These are phyloP conservation scores for Pseudomyrmex gracilis DNA, from an alignment of 1,140 invertebrate species.

Conservation along the genomic window DNA sequence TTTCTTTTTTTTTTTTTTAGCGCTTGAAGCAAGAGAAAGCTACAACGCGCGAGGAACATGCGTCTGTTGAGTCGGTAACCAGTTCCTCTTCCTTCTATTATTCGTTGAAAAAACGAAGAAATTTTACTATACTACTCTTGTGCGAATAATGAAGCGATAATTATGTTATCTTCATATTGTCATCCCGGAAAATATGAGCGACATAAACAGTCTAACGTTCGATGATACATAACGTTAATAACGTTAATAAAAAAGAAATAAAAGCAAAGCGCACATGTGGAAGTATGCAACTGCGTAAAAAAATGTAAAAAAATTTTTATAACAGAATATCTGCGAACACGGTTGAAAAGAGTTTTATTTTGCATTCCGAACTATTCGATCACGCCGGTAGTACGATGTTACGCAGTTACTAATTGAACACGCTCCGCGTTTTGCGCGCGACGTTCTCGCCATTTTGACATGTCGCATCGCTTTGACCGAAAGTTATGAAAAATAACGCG, in stretches of 20 bases:
- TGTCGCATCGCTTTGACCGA: background rate
- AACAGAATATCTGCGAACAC: background rate
- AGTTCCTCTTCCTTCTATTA: constrained; percentile 29
- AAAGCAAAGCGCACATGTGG: no score
- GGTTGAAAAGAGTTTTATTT: constrained; percentile 6
- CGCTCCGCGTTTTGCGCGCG: background rate
- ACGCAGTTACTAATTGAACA: background rate
- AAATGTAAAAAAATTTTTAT: constrained; percentile 20
- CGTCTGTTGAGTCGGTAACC: background rate
- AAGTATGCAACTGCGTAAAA: constrained; percentile 21
- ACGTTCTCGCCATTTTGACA: background rate
- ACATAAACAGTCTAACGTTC: constrained; percentile 30
- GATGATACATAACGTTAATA: constrained; percentile 32
- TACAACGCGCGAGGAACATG: background rate
- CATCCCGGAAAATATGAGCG: background rate
- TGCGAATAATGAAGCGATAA: constrained; percentile 11
- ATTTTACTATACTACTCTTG: constrained; percentile 3
- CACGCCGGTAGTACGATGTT: background rate
- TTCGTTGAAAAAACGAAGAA: background rate
- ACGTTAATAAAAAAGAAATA: no score
- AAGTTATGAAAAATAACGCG: background rate
- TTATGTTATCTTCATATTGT: constrained; percentile 12
- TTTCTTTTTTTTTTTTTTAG: background rate
- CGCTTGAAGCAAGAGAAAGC: background rate
- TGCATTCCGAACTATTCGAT: background rate